Evolutionary conservation across 2,113 vertebrate species (phyloP), one percentile per base, ranked within the genome.

Genomic region (Scartelaos histophorus): DNA sequence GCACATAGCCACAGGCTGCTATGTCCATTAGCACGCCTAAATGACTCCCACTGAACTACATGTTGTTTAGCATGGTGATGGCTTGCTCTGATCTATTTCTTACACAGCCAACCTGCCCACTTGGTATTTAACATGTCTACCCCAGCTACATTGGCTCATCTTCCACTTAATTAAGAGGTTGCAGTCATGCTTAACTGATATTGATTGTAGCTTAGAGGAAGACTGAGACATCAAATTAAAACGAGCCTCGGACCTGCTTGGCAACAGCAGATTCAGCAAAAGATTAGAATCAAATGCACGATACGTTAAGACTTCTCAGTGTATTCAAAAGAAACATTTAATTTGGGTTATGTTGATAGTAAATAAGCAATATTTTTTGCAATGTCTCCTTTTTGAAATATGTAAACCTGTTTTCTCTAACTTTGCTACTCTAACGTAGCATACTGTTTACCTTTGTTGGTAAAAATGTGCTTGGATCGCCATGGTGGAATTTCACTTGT

Each of bases 141-240:
- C 80, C 75, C 77, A 85, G 79, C 73, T 53, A 82, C 87, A 78
- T 29, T 78, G 70, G 85, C 60, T 89, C 86, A 86, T 89, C 82
- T 76, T 87, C 66, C 49, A 83, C 80, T 89, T 92, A 91, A 92
- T 92, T 91, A 91, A 88, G 78, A 85, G 71, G 85, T 82, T 84
- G 85, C 85, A 87, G 82, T 91, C 88, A 88, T 88, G 87, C 82
- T 91, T 90, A 88, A 87, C 85, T 76, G 78, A 83, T 87, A 91
- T 92, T 90, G 91, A 91, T 91, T 90, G 86, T 86, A 81, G 84
- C 86, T 92, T 87, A 88, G 84, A 91, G 82, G 80, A 88, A 87
- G 80, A 87, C 60, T 7, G 47, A 87, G 79, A 79, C 84, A 83
- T 90, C 82, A 85, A 85, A 85, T 79, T 75, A 79, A 92, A 92